phyloP scores from a whole-genome alignment of 2,113 vertebrate species.

The Tetrao urogallus region DNA sequence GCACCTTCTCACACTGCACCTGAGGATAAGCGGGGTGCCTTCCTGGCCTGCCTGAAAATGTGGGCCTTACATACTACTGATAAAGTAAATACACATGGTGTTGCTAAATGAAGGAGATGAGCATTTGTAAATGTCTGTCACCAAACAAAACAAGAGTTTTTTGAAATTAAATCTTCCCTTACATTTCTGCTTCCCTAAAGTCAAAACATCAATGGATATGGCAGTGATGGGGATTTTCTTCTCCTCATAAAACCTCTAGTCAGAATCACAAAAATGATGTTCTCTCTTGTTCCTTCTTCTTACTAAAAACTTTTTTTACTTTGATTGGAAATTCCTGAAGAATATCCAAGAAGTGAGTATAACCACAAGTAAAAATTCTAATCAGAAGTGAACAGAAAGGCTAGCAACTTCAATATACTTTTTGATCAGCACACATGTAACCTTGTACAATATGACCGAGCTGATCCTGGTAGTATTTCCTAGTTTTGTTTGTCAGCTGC shows the following conservation, averaged over 20 bases:
- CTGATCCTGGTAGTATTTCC: background rate
- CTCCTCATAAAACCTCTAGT: background rate
- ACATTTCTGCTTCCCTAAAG: background rate
- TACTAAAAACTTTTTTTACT: background rate
- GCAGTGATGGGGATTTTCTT: background rate
- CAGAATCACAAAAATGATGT: background rate
- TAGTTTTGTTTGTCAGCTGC: background rate
- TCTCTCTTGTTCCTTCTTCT: background rate
- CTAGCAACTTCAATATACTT: background rate
- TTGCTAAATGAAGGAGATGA: conserved; percentile 13
- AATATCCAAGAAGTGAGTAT: background rate
- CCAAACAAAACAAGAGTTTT: background rate
- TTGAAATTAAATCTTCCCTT: background rate
- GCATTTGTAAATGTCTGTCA: background rate
- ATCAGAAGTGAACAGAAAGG: conserved; percentile 33
- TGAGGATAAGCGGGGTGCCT: background rate
- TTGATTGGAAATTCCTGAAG: background rate
- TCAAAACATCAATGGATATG: background rate
- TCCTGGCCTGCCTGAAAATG: background rate
- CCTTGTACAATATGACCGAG: background rate
- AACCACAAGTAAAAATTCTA: background rate
- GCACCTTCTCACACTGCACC: fast-evolving
- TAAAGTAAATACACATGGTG: background rate
- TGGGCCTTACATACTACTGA: background rate
- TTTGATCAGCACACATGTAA: background rate